Evolutionary conservation across 2,888 invertebrate genomes (phyloP).

Genomic region (Branchipolynoe longqiensis): DNA sequence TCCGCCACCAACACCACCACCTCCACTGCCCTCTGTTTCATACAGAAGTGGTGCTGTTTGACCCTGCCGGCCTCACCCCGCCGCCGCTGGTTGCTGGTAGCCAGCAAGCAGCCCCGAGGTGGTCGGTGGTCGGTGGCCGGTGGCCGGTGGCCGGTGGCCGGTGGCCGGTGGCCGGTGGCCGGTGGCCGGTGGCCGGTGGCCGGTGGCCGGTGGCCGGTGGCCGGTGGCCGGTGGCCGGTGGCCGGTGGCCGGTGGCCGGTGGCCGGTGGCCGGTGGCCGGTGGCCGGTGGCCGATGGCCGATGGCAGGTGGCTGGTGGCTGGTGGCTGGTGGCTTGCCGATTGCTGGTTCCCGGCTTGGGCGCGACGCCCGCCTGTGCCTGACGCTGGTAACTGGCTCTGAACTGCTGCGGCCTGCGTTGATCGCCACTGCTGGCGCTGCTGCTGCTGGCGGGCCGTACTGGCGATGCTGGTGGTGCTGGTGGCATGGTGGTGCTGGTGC

Average conservation of each 20-base stretch:
- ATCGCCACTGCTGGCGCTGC: background rate
- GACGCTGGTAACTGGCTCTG: too few species aligned
- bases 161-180: background rate
- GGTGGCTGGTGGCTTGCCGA: background rate
- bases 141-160: background rate
- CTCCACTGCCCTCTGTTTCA: too few species aligned
- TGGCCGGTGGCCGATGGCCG: background rate
- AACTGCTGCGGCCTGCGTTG: too few species aligned
- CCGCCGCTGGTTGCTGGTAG: too few species aligned
- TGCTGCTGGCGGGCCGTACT: background rate
- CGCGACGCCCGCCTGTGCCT: too few species aligned
- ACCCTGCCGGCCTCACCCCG: too few species aligned
- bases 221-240: background rate
- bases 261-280: background rate
- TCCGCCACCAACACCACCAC: too few species aligned
- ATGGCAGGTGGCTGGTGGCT: background rate
- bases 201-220: background rate
- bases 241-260: background rate
- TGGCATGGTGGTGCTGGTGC: background rate
- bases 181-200: background rate
- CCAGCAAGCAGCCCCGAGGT: background rate
- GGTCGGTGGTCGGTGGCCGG: background rate
- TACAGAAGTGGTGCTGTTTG: too few species aligned
- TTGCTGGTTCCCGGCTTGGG: background rate
- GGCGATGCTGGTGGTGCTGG: conserved; percentile 17